Conservation (phyloP, 2,888 invertebrate species). For the Aspidiotus destructor region DNA sequence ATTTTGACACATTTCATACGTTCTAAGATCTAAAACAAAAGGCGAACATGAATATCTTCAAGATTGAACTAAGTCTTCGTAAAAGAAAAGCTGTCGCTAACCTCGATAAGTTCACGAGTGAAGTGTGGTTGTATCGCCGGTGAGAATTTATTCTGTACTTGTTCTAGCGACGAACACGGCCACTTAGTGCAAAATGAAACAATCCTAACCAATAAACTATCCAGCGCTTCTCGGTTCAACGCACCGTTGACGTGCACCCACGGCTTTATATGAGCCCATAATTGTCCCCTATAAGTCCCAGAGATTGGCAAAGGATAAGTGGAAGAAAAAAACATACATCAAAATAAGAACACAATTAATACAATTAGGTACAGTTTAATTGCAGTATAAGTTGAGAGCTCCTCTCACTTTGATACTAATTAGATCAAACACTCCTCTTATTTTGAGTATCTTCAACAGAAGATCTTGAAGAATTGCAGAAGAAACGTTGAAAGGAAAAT, state of each 20-base stretch:
- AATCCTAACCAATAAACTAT: conserved; percentile 58
- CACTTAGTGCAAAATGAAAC: conserved; percentile 55
- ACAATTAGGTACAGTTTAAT: too few species aligned
- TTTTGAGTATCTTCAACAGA: too few species aligned
- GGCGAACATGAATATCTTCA: neutral
- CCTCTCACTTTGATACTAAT: too few species aligned
- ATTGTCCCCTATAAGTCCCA: conserved; percentile 1
- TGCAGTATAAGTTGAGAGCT: too few species aligned
- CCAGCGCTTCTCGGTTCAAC: conserved; percentile 56
- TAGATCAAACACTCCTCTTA: too few species aligned
- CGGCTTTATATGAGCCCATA: conserved; percentile 47
- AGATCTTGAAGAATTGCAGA: too few species aligned
- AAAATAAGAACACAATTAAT: too few species aligned
- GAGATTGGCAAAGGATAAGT: neutral
- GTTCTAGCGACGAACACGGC: conserved; percentile 50
- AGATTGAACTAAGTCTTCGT: neutral
- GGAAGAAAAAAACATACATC: too few species aligned
- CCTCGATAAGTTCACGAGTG: conserved; percentile 53
- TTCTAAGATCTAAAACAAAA: neutral
- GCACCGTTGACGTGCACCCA: conserved; percentile 68
- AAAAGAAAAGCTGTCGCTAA: conserved; percentile 40
- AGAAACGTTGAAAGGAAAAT: too few species aligned
- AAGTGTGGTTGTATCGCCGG: conserved; percentile 58
- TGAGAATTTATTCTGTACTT: conserved; percentile 52
- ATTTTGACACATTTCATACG: neutral